Conservation (phyloP, 2,113 vertebrate species). For the Mungos mungo region DNA sequence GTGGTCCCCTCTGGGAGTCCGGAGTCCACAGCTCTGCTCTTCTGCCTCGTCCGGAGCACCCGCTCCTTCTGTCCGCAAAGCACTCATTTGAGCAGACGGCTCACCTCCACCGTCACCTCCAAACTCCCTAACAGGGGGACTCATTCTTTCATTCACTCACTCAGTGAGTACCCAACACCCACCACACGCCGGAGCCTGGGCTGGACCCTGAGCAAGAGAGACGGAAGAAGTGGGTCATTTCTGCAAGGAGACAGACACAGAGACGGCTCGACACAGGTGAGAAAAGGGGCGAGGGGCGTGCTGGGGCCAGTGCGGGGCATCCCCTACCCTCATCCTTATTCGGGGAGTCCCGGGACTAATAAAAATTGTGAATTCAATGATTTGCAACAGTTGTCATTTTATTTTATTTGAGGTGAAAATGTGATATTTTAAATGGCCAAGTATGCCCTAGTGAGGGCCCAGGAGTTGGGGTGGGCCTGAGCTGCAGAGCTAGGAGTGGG, state of each 20-base stretch:
- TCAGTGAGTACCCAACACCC: neutral
- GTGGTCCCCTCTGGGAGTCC: accelerated
- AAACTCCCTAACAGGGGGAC: neutral
- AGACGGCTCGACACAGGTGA: neutral
- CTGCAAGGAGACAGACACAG: neutral
- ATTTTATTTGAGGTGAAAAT: neutral
- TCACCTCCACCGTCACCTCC: neutral
- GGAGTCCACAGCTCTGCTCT: accelerated
- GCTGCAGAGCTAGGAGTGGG: neutral
- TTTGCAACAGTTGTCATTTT: neutral
- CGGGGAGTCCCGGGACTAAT: neutral
- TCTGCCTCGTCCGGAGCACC: too few species aligned
- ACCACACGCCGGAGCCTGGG: too few species aligned
- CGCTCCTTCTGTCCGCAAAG: neutral
- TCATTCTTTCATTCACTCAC: neutral
- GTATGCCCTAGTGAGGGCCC: neutral
- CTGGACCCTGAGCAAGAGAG: neutral
- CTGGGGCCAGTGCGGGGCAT: neutral
- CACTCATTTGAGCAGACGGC: neutral
- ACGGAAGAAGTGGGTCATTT: too few species aligned
- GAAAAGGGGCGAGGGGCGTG: neutral
- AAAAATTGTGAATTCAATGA: neutral
- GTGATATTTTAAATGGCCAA: neutral
- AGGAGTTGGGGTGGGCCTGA: neutral
- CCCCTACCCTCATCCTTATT: accelerated